A percentile compares a stretch with the other conserved stretches of the same genome.
phyloP scores from a whole-genome alignment of 2,888 invertebrate genomes.

The Drosophila pseudotakahashii region DNA sequence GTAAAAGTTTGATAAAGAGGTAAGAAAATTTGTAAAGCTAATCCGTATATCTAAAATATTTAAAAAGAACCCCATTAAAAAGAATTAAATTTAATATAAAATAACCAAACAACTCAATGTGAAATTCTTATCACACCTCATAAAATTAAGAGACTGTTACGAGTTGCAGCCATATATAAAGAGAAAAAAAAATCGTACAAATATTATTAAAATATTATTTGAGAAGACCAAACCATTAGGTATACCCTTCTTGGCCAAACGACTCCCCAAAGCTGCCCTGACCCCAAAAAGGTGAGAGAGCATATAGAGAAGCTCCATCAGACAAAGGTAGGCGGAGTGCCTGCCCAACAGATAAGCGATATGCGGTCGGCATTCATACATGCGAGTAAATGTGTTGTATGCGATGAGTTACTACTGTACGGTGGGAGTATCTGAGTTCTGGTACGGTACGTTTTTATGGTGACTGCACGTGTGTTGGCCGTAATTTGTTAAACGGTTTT shows the following conservation, averaged over 20 bases:
- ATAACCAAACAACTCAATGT: background rate
- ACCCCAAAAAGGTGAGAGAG: slow-evolving; percentile 16
- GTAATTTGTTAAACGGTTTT: slow-evolving; percentile 57
- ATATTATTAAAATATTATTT: background rate
- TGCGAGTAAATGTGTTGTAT: slow-evolving; percentile 16
- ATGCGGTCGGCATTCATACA: slow-evolving; percentile 33
- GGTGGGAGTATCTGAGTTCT: slow-evolving; percentile 5
- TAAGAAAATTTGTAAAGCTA: too few relatives aligned
- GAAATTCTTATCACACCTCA: background rate
- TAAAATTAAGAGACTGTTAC: background rate
- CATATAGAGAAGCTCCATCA: slow-evolving; percentile 18
- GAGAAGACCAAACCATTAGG: background rate
- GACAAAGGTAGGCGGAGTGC: slow-evolving; percentile 13
- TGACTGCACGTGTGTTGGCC: slow-evolving; percentile 53
- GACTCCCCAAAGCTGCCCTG: background rate
- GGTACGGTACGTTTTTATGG: slow-evolving; percentile 60
- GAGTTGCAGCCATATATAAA: too few relatives aligned
- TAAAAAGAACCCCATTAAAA: too few relatives aligned
- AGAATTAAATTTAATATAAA: background rate
- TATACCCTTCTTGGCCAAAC: background rate
- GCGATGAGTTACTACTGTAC: slow-evolving; percentile 35
- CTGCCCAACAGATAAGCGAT: slow-evolving; percentile 47
- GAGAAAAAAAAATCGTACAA: background rate
- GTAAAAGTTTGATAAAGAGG: too few relatives aligned
- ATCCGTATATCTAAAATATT: too few relatives aligned